These are phyloP conservation scores for Dicyrtoma fusca DNA, from an alignment of 2,888 invertebrate genomes.

Conservation along the genomic window DNA sequence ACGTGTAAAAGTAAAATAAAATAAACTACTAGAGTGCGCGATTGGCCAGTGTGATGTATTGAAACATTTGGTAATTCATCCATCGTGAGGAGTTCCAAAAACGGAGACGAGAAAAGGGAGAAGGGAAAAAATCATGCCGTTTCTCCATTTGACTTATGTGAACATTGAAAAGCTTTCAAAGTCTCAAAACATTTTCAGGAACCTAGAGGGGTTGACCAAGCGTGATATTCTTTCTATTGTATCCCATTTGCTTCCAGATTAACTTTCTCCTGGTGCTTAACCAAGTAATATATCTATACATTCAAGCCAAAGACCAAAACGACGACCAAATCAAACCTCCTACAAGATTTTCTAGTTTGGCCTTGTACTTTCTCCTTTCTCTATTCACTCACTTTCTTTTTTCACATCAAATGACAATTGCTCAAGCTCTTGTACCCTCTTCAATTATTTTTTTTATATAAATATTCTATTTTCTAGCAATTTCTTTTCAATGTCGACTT, in stretches of 20 bases:
- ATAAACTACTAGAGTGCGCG: neutral
- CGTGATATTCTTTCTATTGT: slow-evolving; percentile 39
- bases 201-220: slow-evolving; percentile 33
- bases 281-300: neutral
- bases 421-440: no score
- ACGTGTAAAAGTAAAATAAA: no score
- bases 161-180: slow-evolving; percentile 53
- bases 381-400: neutral
- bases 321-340: no score
- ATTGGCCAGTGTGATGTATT: slow-evolving; percentile 21
- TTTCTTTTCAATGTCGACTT: neutral
- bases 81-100: slow-evolving; percentile 3
- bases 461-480: no score
- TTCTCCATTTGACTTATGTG: slow-evolving; percentile 44
- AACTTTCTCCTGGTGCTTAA: slow-evolving; percentile 18
- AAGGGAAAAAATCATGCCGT: slow-evolving; percentile 31
- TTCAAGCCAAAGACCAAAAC: no score
- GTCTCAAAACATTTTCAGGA: slow-evolving; percentile 38
- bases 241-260: slow-evolving; percentile 37
- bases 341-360: no score
- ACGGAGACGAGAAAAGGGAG: neutral
- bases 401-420: neutral
- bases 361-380: neutral
- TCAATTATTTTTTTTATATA: no score
- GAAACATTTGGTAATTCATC: slow-evolving; percentile 37